phyloP scores from a whole-genome alignment of 2,888 invertebrate genomes.

The Leuctra nigra region DNA sequence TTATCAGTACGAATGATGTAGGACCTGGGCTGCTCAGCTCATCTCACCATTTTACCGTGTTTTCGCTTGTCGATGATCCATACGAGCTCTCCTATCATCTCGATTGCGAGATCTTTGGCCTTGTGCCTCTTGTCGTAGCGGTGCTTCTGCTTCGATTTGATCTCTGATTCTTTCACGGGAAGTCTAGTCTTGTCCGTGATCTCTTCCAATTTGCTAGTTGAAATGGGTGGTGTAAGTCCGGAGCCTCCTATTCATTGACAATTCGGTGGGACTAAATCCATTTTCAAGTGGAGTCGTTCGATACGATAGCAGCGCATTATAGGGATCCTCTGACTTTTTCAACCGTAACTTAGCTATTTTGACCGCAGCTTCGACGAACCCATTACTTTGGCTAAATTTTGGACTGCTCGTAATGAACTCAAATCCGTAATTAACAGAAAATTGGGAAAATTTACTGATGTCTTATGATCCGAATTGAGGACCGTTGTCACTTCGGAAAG shows the following conservation, averaged over 20 bases:
- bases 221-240: conserved; percentile 14
- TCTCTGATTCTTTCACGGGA: not conserved
- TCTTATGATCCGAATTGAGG: too few relatives aligned
- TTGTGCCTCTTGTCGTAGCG: not conserved
- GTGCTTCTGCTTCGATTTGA: not conserved
- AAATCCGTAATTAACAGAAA: too few relatives aligned
- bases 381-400: too few relatives aligned
- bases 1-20: not conserved
- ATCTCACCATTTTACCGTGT: not conserved
- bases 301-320: too few relatives aligned
- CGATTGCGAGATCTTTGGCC: not conserved
- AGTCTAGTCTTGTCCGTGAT: not conserved
- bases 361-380: too few relatives aligned
- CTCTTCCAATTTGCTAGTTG: not conserved
- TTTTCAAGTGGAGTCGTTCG: conserved; percentile 17
- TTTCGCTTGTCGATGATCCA: not conserved
- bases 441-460: too few relatives aligned
- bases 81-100: not conserved
- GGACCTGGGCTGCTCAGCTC: not conserved
- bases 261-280: conserved; percentile 25
- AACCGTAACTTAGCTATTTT: too few relatives aligned
- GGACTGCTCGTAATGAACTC: too few relatives aligned
- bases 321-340: too few relatives aligned
- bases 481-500: too few relatives aligned
- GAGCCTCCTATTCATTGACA: conserved; percentile 24